Evolutionary conservation across 2,113 vertebrate species (phyloP).

Genomic region (Pampusana beccarii): DNA sequence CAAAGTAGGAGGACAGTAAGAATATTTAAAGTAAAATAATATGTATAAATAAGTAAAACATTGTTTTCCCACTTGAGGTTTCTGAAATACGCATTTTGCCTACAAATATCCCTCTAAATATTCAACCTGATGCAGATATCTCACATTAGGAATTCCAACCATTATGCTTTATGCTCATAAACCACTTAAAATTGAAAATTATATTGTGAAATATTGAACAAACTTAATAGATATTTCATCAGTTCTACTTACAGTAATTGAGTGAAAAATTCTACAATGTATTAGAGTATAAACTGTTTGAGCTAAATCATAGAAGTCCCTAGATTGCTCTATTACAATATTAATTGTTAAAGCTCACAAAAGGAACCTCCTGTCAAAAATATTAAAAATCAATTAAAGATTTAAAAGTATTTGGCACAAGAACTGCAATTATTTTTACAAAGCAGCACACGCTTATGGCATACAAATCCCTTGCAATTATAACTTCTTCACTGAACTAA

Average conservation of each 20-base stretch:
- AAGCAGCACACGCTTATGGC: background rate
- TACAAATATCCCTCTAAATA: background rate
- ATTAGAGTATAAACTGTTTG: background rate
- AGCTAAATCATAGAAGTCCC: background rate
- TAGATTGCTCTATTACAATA: constrained; percentile 8
- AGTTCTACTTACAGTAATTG: background rate
- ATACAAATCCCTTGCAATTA: background rate
- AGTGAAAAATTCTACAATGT: background rate
- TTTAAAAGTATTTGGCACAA: constrained; percentile 33
- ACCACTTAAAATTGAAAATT: background rate
- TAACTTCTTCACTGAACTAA: background rate
- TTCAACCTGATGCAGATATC: background rate
- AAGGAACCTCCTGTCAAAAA: constrained; percentile 40
- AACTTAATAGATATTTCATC: background rate
- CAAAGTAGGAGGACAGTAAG: background rate
- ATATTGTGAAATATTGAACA: background rate
- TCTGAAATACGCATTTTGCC: background rate
- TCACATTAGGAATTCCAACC: background rate
- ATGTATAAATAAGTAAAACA: background rate
- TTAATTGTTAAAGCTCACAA: constrained; percentile 52
- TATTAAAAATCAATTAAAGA: constrained; percentile 45
- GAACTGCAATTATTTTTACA: constrained; percentile 27
- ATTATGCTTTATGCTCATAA: background rate
- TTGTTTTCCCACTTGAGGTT: background rate
- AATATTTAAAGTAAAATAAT: background rate